Evolutionary conservation across 1,140 invertebrate species (phyloP).

Genomic region (Melipona quadrifasciata): DNA sequence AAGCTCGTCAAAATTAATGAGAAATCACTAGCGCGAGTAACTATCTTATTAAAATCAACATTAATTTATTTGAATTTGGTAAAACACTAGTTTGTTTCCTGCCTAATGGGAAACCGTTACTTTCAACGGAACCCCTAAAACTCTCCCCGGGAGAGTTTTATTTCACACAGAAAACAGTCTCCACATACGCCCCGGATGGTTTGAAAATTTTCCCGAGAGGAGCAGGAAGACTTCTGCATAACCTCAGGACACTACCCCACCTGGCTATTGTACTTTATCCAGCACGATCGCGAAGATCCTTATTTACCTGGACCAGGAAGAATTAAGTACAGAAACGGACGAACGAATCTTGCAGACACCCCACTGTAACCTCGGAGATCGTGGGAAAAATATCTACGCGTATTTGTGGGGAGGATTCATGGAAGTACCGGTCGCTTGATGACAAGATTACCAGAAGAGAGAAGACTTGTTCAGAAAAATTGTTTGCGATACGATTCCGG

Average conservation of each 20-base stretch:
- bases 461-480: not conserved
- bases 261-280: conserved; percentile 49
- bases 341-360: conserved; percentile 26
- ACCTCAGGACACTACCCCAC: conserved; percentile 45
- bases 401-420: conserved; percentile 14
- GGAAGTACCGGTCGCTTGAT: conserved; percentile 24
- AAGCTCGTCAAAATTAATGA: too few species aligned
- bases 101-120: conserved; percentile 29
- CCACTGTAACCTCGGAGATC: conserved; percentile 37
- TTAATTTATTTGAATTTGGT: too few species aligned
- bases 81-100: not conserved
- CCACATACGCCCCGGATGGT: conserved; percentile 11
- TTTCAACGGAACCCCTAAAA: not conserved
- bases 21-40: too few species aligned
- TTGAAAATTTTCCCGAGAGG: conserved; percentile 15
- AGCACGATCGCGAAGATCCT: conserved; percentile 37
- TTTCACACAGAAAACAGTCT: conserved; percentile 50
- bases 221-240: conserved; percentile 4
- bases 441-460: not conserved
- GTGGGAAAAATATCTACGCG: conserved; percentile 55
- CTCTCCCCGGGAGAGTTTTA: conserved; percentile 40
- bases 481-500: not conserved
- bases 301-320: conserved; percentile 59
- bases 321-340: conserved; percentile 55
- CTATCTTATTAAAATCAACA: too few species aligned